Base-by-base conservation (phyloP, 2,888 invertebrate genomes). In the Drosophila helvetica region DNA sequence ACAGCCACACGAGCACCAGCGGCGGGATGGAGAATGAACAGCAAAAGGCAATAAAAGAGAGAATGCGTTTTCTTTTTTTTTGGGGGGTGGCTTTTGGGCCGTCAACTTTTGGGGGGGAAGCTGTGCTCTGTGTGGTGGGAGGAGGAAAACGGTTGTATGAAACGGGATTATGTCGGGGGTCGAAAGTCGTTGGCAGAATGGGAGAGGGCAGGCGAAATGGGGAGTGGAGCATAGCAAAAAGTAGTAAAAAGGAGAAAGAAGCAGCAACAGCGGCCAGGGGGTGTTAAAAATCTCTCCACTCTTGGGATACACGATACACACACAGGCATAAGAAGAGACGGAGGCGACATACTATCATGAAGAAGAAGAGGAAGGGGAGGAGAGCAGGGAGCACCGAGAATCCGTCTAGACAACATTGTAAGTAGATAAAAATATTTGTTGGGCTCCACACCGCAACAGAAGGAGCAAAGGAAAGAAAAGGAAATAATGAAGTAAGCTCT, bases 401-500 rank as follows among this genome's bases (percentile, higher is more conserved):
- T 62, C 43, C 63, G 81, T 81, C 82, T 82, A 82, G 82, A 87
- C 82, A 55, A 55, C 67, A 67, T 68, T 70, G 73, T 62, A 83
- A 82, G 80, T 59, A 79, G 88, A 87, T 85, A 64, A 77, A 82
- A 85, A 82, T 80, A 86, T 75, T 70, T 64, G 27, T 69, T 50
- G 15, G 52, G 17, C 67, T 45, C 55, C 58, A 60, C 52, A 70
- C 15, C 27, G 19, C 25, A n/a, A 64, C 53, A 58, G 51, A 43
- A 43, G 63, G 62, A 78, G 47, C 63, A 61, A 61, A 70, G 27
- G 42, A 51, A 74, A 67, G 51, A 30, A 15, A 60, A 64, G 57
- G 55, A 70, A 74, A 72, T 74, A 70, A 47, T 70, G 25, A 60
- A 63, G 47, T 51, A 61, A 63, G 55, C 58, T 52, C 57, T 48